These are phyloP conservation scores for Patagioenas fasciata DNA, from an alignment of 2,113 vertebrate species.

Conservation along the genomic window DNA sequence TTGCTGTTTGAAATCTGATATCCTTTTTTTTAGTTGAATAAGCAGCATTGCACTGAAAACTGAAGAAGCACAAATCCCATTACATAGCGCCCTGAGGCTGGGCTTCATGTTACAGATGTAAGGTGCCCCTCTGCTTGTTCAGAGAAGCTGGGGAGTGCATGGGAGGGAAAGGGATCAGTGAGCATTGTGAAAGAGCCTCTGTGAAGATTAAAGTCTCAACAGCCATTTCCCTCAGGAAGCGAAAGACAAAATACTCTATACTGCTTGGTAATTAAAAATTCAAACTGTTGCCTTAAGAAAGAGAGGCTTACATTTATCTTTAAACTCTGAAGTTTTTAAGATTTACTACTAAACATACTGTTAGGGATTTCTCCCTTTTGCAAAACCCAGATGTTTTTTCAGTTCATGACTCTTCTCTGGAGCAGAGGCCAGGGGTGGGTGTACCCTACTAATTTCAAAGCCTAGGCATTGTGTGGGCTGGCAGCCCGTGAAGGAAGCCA, in stretches of 20 bases:
- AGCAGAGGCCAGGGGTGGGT: background rate
- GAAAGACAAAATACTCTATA: conserved; percentile 16
- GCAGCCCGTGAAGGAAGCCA: background rate
- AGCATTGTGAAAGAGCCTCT: conserved; percentile 35
- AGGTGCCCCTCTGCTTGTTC: conserved; percentile 22
- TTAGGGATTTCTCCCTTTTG: background rate
- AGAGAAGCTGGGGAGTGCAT: background rate
- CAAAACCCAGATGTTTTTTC: background rate
- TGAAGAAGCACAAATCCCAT: conserved; percentile 55
- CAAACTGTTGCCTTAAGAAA: background rate
- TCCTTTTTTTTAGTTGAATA: conserved; percentile 39
- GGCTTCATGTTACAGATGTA: conserved; percentile 48
- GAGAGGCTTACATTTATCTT: conserved; percentile 2
- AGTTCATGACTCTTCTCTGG: background rate
- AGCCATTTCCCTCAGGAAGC: conserved; percentile 29
- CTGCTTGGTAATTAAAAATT: conserved; percentile 22
- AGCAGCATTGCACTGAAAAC: conserved; percentile 41
- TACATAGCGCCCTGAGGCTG: conserved; percentile 44
- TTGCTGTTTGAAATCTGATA: conserved; percentile 38
- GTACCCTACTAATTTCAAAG: background rate
- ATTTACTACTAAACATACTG: background rate
- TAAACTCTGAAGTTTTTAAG: background rate
- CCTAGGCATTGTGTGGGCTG: background rate
- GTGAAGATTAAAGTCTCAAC: conserved; percentile 58
- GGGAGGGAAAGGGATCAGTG: conserved; percentile 8